Evolutionary conservation across 2,888 invertebrate genomes (phyloP), one percentile per base, ranked within the genome.

Genomic region (Amphipoea oculea): DNA sequence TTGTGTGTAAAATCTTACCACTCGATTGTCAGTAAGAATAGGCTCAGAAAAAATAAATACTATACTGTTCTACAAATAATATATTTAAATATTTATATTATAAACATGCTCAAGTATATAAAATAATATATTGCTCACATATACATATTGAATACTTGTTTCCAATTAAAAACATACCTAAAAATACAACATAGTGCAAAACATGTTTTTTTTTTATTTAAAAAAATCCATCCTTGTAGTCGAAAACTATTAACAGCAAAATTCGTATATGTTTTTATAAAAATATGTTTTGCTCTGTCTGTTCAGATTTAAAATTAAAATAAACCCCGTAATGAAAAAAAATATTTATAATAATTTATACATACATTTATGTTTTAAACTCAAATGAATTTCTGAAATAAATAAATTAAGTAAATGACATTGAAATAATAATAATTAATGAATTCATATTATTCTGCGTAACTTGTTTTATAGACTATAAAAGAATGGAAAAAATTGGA

Each of bases 51-150:
- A 73, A 66, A 20, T 20, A 20, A 45, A 68, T 54, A 60, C 14
- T 40, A 60, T 20, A 68, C 74, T n/a, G 65, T 81, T 81, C 66
- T 54, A 66, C 48, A 57, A 69, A 78, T 84, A 84, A 68, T 62
- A 81, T 71, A 83, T 62, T 62, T 42, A 29, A 71, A 77, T 76
- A 72, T 68, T 17, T 70, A 63, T 74, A 73, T 57, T 81, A 79
- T 69, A 70, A 68, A 78, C 76, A 86, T 86, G 89, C 89, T 87
- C 89, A 87, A 87, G 77, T 73, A 51, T 79, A 63, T 75, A 67
- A 75, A 69, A 54, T 78, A 78, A 80, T 80, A 69, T 78, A 81
- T 86, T 79, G 80, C 83, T 88, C 86, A 88, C 45, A 45, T 85
- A n/a, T 17, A 60, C 36, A 48, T 67, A 45, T 67, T 54, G 9